Evolutionary conservation across 2,113 vertebrate genomes (phyloP).

Genomic region (Sinocyclocheilus rhinocerous): DNA sequence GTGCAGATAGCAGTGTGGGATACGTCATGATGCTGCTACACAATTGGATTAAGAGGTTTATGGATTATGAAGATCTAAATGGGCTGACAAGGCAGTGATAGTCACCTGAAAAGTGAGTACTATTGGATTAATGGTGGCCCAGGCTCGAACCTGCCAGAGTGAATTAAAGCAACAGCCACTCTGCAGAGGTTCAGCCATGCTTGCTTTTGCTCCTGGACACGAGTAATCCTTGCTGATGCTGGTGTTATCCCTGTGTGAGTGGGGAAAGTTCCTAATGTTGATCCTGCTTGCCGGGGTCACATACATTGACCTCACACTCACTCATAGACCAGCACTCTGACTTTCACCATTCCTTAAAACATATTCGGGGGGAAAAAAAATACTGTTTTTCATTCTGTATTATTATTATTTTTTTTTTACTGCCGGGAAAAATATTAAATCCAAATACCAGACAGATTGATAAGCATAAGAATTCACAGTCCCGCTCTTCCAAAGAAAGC

Average conservation of each 20-base stretch:
- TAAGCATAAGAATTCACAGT: not conserved
- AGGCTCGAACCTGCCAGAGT: constrained; percentile 4
- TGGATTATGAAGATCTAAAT: constrained; percentile 36
- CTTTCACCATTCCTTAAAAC: not conserved
- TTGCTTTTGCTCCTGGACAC: not conserved
- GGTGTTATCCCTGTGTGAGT: not conserved
- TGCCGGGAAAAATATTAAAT: not conserved
- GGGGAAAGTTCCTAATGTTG: not conserved
- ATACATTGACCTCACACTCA: not conserved
- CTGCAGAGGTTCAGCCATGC: not conserved
- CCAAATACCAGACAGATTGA: not conserved
- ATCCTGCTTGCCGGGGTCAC: not conserved
- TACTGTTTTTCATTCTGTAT: not conserved
- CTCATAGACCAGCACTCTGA: not conserved
- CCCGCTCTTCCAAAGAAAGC: not conserved
- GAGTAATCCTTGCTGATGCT: not conserved
- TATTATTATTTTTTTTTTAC: not conserved
- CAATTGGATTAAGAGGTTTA: constrained; percentile 27
- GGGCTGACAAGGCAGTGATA: constrained; percentile 10
- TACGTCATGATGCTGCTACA: constrained; percentile 8
- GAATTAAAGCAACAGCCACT: constrained; percentile 4
- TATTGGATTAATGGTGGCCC: constrained; percentile 38
- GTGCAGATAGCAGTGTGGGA: not conserved
- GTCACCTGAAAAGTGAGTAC: constrained; percentile 30
- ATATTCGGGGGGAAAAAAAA: too few species aligned